Evolutionary conservation across 2,888 invertebrate species (phyloP), one percentile per base, ranked within the genome.

Genomic region (Geophilus truncorum): DNA sequence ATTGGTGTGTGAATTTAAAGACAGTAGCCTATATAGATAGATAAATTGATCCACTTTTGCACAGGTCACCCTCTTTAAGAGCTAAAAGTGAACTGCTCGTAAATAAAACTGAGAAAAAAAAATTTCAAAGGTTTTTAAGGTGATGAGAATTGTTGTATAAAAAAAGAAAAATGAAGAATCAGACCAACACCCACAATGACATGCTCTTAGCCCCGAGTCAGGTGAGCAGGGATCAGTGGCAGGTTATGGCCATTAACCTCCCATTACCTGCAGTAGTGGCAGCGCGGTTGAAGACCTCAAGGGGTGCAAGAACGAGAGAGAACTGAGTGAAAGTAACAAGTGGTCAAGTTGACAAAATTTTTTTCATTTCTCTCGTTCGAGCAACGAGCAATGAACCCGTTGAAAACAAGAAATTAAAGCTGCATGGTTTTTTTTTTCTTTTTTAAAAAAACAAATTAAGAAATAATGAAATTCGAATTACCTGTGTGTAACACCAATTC

Each of bases 401-500:
- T 32, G 32, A 4, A 9, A 32, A 32, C 9, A 32, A 4, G 32
- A 6, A 32, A 32, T 6, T 32, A 32, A 6, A 4, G 9, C 32
- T 4, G 7, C 5, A 18, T 7, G 45, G 18, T 7, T 4, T 45
- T 9, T 45, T 45, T 4, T n/a, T n/a, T 9, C 5, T n/a, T n/a
- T 45, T 45, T 45, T 9, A 18, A 45, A 45, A 18, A 18, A 18
- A 36, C 6, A 12, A 36, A 36, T 36, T 36, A 36, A 36, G 6
- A 36, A 12, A 9, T n/a, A n/a, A n/a, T n/a, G n/a, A n/a, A n/a
- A n/a, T n/a, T 45, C 12, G 15, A 70, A 28, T 62, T 90, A 97
- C 97, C 94, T 98, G 97, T 88, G 98, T 99, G 89, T 98, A 98
- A 91, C 98, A 99, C 98, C 98, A 99, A 91, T 98, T 98, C 90